A percentile compares a stretch with the other conserved stretches of the same genome.
phyloP scores from a whole-genome alignment of 2,797 vertebrate genomes.

The Siniperca obscura region DNA sequence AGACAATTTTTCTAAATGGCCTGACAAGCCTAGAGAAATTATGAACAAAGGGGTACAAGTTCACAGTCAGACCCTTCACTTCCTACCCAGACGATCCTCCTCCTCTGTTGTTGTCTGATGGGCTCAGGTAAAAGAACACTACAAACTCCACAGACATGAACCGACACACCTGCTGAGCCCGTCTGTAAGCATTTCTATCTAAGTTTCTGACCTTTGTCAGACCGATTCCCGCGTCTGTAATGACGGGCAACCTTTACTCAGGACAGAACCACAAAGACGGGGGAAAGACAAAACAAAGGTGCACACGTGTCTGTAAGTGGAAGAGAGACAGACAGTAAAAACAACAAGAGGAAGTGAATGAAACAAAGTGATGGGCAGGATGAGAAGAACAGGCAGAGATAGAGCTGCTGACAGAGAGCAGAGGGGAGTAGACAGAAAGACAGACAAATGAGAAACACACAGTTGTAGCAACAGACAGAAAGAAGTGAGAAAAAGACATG shows the following conservation, averaged over 20 bases:
- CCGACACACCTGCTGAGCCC: conserved; percentile 62
- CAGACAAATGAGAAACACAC: conserved; percentile 6
- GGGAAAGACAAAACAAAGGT: conserved; percentile 13
- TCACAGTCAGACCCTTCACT: conserved; percentile 2
- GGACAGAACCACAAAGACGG: conserved; percentile 24
- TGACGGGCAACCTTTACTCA: conserved; percentile 69
- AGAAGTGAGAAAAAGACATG: conserved; percentile 6
- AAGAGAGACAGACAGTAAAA: conserved; percentile 4
- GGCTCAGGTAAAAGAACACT: conserved; percentile 57
- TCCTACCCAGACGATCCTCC: conserved; percentile 18
- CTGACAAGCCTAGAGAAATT: conserved; percentile 14
- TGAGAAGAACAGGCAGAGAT: conserved; percentile 11
- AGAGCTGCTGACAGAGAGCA: conserved; percentile 1
- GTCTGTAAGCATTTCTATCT: conserved; percentile 56
- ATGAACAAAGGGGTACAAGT: conserved; percentile 21
- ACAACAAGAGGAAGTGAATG: conserved; percentile 9
- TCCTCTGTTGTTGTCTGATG: conserved; percentile 62
- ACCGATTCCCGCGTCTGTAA: conserved; percentile 40
- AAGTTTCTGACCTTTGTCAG: conserved; percentile 74
- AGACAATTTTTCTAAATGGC: conserved; percentile 22
- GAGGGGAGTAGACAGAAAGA: conserved; percentile 3
- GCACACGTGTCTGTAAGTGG: neutral
- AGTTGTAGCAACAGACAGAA: neutral
- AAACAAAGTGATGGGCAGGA: conserved; percentile 25
- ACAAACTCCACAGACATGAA: conserved; percentile 47